Percentiles rank a stretch among this genome's conserved stretches.
These are phyloP conservation scores for Toxonevra muliebris DNA, from an alignment of 2,888 invertebrate genomes.

Conservation along the genomic window DNA sequence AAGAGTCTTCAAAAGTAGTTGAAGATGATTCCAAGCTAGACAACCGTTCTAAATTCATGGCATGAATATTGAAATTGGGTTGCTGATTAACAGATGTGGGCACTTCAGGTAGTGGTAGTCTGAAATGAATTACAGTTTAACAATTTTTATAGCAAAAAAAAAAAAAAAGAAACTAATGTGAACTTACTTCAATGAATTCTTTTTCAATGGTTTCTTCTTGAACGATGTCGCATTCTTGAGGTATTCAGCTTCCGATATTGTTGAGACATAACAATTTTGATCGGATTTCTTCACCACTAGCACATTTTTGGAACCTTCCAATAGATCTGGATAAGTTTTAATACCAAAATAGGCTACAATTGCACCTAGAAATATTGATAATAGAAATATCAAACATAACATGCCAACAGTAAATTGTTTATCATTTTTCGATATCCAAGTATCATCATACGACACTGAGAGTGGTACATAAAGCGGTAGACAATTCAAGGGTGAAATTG, in stretches of 20 bases:
- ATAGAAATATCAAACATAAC: constrained; percentile 50
- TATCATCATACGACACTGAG: constrained; percentile 3
- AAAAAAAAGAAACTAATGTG: not conserved
- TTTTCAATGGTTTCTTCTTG: constrained; percentile 35
- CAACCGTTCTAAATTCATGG: constrained; percentile 37
- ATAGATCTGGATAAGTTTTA: constrained; percentile 53
- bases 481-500: constrained; percentile 57
- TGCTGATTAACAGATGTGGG: constrained; percentile 18
- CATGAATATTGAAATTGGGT: constrained; percentile 24
- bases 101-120: constrained; percentile 33
- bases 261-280: constrained; percentile 48
- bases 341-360: constrained; percentile 54
- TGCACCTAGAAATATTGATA: constrained; percentile 51
- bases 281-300: constrained; percentile 53
- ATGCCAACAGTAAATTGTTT: constrained; percentile 55
- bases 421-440: constrained; percentile 47
- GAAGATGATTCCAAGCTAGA: constrained; percentile 37
- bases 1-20: constrained; percentile 44
- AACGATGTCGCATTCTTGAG: constrained; percentile 28
- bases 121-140: constrained; percentile 22
- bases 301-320: constrained; percentile 57
- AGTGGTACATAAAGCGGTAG: constrained; percentile 54
- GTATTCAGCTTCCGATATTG: constrained; percentile 43
- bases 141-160: not conserved
- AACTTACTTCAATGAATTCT: constrained; percentile 8